Evolutionary conservation across 2,888 invertebrate species (phyloP).

Genomic region (Alcis repandata): DNA sequence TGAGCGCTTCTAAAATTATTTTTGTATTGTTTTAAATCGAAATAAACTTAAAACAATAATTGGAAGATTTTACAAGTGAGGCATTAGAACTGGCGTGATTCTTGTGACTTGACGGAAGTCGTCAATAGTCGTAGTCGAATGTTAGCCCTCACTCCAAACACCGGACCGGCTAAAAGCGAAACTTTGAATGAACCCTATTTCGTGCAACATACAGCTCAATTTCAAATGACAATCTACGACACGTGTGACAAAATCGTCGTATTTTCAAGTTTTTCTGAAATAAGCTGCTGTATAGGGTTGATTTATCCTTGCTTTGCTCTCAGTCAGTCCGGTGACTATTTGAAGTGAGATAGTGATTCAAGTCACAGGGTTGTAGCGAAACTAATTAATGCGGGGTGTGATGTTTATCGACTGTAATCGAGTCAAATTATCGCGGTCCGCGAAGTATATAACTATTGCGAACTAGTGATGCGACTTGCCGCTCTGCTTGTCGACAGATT

Average conservation of each 20-base stretch:
- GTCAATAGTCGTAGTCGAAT: constrained; percentile 37
- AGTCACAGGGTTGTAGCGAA: constrained; percentile 50
- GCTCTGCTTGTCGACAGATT: no score
- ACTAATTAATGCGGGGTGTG: constrained; percentile 43
- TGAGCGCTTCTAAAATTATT: constrained; percentile 39
- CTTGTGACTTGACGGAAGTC: constrained; percentile 41
- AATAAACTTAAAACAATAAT: constrained; percentile 32
- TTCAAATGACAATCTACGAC: background rate
- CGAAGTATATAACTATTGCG: no score
- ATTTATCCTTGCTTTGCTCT: background rate
- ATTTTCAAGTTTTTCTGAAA: background rate
- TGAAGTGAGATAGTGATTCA: constrained; percentile 35
- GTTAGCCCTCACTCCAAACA: background rate
- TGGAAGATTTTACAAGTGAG: constrained; percentile 37
- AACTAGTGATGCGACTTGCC: no score
- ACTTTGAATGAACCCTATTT: background rate
- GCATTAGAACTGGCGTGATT: constrained; percentile 36
- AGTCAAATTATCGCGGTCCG: no score
- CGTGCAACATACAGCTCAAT: background rate
- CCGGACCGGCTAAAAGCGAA: background rate
- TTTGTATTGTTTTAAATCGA: constrained; percentile 35
- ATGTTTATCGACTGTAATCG: constrained; percentile 5
- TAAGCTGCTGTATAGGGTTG: background rate
- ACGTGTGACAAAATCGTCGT: background rate
- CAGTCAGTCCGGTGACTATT: background rate